Base-by-base conservation (phyloP, 2,888 invertebrate species). In the Melanostoma scalare region DNA sequence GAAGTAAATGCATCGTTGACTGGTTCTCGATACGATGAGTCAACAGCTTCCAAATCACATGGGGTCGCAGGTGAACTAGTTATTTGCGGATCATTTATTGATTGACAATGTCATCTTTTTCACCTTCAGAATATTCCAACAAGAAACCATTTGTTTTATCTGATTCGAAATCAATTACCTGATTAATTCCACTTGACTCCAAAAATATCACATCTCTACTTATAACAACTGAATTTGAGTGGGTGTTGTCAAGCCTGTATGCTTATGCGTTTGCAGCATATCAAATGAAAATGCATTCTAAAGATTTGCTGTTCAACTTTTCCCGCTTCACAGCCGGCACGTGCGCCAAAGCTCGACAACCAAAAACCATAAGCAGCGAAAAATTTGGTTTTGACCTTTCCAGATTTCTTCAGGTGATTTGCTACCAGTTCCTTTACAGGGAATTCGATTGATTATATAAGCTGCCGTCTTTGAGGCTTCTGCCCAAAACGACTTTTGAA, bases 401-500 rank as follows among this genome's bases (percentile, higher is more conserved):
- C 46, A 53, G 5, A 63, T 53, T 20, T 52, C 44, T 42, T 61
- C 61, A 1, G 50, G 48, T 58, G 52, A 71, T 60, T 50, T 71
- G 2, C 35, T 50, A 8, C 50, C 44, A 8, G 48, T 63, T 35
- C 53, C 72, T 55, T 74, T 58, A 55, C 73, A 68, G 9, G 61
- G 74, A 33, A 44, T 42, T 52, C 73, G 30, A 58, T 79, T 79
- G 33, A 69, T 52, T 4, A 69, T 10, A 48, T 69, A 78, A 10
- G 35, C 61, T 10, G 73, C 73, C 40, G 73, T 78, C 65, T 30
- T 44, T 58, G 48, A 60, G 10, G 72, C 78, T 67, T 73, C 78
- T 40, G 65, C 67, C 69, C 63, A 80, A 9, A 68, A 68, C 31
- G 35, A 48, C 9, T 80, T 58, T 10, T 40, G 9, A 6, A 75